These are phyloP conservation scores for Poeciliopsis turrubarensis DNA, from an alignment of 2,113 vertebrate species.

Conservation along the genomic window DNA sequence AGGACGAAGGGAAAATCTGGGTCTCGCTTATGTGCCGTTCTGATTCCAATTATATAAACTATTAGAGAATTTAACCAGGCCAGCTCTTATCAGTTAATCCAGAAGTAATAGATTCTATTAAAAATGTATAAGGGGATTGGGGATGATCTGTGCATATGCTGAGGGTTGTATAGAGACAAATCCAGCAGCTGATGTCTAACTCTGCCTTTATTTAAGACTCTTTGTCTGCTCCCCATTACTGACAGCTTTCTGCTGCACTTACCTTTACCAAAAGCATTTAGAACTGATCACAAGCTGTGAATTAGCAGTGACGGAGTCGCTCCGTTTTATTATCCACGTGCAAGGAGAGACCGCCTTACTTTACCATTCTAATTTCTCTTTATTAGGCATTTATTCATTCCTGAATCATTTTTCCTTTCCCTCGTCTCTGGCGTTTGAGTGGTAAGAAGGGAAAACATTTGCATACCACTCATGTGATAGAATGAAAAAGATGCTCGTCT, in stretches of 20 bases:
- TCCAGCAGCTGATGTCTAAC: conserved; percentile 70
- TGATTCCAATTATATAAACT: conserved; percentile 84
- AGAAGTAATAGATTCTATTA: conserved; percentile 86
- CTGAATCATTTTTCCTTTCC: conserved; percentile 36
- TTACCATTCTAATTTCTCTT: conserved; percentile 29
- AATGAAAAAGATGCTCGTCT: conserved; percentile 68
- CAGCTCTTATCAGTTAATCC: conserved; percentile 82
- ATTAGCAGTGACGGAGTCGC: conserved; percentile 50
- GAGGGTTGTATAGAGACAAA: conserved; percentile 43
- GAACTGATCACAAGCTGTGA: conserved; percentile 59
- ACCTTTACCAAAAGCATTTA: conserved; percentile 41
- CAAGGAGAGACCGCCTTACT: conserved; percentile 23
- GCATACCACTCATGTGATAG: conserved; percentile 71
- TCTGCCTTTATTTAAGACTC: conserved; percentile 52
- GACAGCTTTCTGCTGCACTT: conserved; percentile 52
- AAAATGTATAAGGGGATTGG: conserved; percentile 80
- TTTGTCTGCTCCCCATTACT: conserved; percentile 67
- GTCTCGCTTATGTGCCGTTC: conserved; percentile 57
- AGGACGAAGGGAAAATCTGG: conserved; percentile 60
- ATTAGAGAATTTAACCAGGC: conserved; percentile 82
- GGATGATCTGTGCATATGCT: conserved; percentile 21
- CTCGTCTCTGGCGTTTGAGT: conserved; percentile 43
- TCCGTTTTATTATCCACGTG: conserved; percentile 22
- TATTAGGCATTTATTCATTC: conserved; percentile 63
- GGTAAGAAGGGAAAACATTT: conserved; percentile 61